Evolutionary conservation across 92 coral and sea anemone species (phyloP).

Genomic region (Muricea muricata): DNA sequence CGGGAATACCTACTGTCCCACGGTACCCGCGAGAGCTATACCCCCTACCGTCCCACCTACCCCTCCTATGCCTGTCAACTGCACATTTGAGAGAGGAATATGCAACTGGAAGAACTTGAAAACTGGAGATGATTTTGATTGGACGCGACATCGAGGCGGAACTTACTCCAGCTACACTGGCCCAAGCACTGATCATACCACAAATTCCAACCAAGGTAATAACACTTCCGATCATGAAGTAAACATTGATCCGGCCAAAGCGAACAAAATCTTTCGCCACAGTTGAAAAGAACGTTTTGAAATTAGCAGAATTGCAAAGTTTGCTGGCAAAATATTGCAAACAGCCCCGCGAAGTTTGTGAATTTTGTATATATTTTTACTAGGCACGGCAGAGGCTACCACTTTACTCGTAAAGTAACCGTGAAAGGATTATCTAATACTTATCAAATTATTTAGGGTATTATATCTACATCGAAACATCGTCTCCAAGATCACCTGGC

Average conservation of each 20-base stretch:
- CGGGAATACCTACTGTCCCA: conserved; percentile 71
- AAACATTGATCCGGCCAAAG: too few species aligned
- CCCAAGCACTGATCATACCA: conserved; percentile 87
- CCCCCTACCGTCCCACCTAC: conserved; percentile 97
- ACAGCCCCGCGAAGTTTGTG: too few species aligned
- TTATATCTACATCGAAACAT: conserved; percentile 91
- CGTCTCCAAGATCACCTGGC: conserved; percentile 73
- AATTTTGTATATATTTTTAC: too few species aligned
- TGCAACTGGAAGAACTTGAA: conserved; percentile 87
- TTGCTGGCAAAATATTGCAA: too few species aligned
- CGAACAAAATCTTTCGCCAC: too few species aligned
- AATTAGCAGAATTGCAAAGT: too few species aligned
- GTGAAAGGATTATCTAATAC: neutral
- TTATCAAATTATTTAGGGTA: conserved; percentile 66
- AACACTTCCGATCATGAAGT: too few species aligned
- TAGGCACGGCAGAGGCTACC: too few species aligned
- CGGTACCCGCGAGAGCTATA: conserved; percentile 78
- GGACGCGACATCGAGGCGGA: conserved; percentile 85
- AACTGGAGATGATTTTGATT: conserved; percentile 88
- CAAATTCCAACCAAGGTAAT: conserved; percentile 75
- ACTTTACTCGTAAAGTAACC: too few species aligned
- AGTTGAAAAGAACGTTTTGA: too few species aligned
- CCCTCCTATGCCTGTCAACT: conserved; percentile 92
- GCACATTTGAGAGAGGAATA: conserved; percentile 89
- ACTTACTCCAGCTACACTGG: conserved; percentile 85